phyloP scores from a whole-genome alignment of 1,140 invertebrate genomes.

The Helicoverpa zea region DNA sequence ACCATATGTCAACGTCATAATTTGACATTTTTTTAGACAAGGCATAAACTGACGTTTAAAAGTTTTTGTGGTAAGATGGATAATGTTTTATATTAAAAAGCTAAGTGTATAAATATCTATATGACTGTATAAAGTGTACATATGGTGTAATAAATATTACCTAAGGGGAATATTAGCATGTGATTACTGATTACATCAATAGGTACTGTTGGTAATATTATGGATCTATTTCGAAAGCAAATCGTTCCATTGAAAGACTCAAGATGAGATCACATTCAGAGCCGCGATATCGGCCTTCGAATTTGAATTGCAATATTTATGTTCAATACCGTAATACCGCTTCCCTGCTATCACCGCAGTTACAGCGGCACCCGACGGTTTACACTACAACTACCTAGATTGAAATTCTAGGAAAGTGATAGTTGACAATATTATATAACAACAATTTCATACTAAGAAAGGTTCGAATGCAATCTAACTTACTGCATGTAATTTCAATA shows the following conservation, averaged over 20 bases:
- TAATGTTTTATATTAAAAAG: slow-evolving; percentile 6
- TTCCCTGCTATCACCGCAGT: slow-evolving; percentile 6
- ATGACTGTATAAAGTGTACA: slow-evolving; percentile 22
- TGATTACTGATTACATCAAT: background rate
- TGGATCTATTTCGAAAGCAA: background rate
- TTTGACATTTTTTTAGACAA: no score
- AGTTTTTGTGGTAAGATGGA: no score
- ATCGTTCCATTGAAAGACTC: background rate
- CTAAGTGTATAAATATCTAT: background rate
- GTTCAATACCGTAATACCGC: slow-evolving; percentile 28
- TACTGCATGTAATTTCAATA: background rate
- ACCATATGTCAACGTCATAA: no score
- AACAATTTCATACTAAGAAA: slow-evolving; percentile 17
- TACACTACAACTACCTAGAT: background rate
- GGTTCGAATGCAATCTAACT: background rate
- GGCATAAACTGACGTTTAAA: no score
- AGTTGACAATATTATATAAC: slow-evolving; percentile 26
- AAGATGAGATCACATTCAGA: background rate
- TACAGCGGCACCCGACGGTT: background rate
- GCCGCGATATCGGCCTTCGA: background rate
- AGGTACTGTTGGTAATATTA: background rate
- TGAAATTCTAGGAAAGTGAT: slow-evolving; percentile 1
- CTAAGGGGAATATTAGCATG: background rate
- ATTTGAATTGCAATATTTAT: slow-evolving; percentile 36
- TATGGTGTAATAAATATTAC: slow-evolving; percentile 1